Base-by-base conservation (phyloP, 2,888 invertebrate genomes). In the Drosophila quinaria region DNA sequence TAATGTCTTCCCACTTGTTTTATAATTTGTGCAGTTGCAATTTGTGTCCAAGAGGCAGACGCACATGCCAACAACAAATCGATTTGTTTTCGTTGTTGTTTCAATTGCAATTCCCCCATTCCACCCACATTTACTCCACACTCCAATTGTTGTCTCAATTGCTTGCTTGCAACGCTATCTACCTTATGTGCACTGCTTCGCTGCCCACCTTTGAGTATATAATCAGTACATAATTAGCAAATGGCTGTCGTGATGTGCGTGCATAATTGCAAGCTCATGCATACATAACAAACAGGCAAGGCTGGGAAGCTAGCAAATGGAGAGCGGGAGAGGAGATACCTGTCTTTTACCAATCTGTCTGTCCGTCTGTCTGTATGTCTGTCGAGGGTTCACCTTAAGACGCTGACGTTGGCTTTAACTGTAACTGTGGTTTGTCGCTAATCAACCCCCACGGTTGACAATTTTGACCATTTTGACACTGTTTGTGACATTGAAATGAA, bases 191-290 rank as follows among this genome's bases (percentile, higher is more conserved):
- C 56, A 15, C 13, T 10, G 2, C 35, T 25, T 0, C 50, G 25
- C 15, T 35, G 9, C n/a, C 42, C 31, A 10, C 35, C 37, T 3
- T 15, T 10, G 11, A 17, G 17, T 50, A 42, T 46, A 41, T 61
- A 62, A 74, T 74, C 42, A 74, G 74, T 64, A 74, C 55, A 66
- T 74, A 75, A 75, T 75, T 75, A 75, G 66, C 70, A 75, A 61
- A 61, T 69, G 56, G 29, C 25, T 55, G 63, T 25, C 25, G 35
- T 25, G 17, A 54, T 39, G 39, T 54, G 31, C 54, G 37, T 54
- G 62, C 47, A 55, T 55, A 62, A 55, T 46, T 55, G 44, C 55
- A 55, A n/a, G 1, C 46, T 19, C 22, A 46, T 44, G 25, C 37
- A 49, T 58, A 33, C 13, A 17, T 37, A 17, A 46, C 22, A 13